Conservation (phyloP, 2,888 invertebrate species). For the Tridacna gigas region DNA sequence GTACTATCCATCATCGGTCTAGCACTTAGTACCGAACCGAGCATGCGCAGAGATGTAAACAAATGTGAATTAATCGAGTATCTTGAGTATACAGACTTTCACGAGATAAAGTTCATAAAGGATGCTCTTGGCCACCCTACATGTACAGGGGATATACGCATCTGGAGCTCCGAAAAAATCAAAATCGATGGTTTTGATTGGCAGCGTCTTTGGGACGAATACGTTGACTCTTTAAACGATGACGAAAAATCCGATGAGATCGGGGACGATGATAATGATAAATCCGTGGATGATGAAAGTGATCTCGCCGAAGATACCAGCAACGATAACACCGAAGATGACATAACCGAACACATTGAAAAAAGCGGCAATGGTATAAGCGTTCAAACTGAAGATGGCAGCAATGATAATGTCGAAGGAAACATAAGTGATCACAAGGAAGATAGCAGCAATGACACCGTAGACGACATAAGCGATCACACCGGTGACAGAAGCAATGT, state of each 20-base stretch:
- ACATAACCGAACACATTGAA: neutral
- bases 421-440: too few relatives aligned
- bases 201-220: slow-evolving; percentile 9
- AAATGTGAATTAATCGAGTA: slow-evolving; percentile 53
- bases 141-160: slow-evolving; percentile 7
- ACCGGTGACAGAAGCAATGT: too few relatives aligned
- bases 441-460: too few relatives aligned
- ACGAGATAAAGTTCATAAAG: neutral
- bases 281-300: neutral
- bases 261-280: neutral
- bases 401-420: too few relatives aligned
- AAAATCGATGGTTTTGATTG: slow-evolving; percentile 5
- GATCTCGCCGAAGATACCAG: neutral
- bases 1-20: slow-evolving; percentile 46
- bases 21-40: slow-evolving; percentile 48
- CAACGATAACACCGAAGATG: neutral
- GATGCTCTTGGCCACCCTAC: neutral
- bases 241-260: neutral
- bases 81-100: slow-evolving; percentile 10
- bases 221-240: neutral
- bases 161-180: neutral
- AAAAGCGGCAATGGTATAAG: too few relatives aligned
- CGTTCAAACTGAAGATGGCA: too few relatives aligned
- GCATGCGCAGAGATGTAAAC: slow-evolving; percentile 35
- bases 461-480: too few relatives aligned